Evolutionary conservation across 92 coral and sea anemone species (phyloP).

Genomic region (Zoanthus solanderi): DNA sequence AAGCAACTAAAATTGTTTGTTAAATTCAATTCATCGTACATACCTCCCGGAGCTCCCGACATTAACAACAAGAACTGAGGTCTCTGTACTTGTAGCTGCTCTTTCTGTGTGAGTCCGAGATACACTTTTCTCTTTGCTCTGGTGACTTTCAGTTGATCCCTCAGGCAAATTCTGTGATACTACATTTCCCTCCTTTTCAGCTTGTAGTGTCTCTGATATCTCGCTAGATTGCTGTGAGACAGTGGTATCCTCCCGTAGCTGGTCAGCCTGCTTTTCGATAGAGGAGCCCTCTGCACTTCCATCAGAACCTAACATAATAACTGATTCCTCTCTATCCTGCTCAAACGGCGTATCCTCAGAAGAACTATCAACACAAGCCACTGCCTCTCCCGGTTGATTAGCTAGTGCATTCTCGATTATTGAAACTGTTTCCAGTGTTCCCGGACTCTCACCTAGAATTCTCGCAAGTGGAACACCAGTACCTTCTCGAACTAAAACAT

Average conservation of each 20-base stretch:
- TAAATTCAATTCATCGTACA: too few species aligned
- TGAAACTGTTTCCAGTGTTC: background rate
- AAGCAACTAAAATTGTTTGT: too few species aligned
- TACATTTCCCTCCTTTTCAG: background rate
- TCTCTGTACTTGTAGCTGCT: constrained; percentile 29
- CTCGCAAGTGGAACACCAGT: constrained; percentile 6
- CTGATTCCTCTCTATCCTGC: constrained; percentile 28
- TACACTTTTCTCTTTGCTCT: background rate
- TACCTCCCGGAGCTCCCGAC: constrained; percentile 31
- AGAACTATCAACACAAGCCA: constrained; percentile 35
- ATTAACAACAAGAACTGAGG: constrained; percentile 43
- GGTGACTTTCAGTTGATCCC: background rate
- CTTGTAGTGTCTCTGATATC: background rate
- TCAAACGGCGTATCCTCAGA: constrained; percentile 47
- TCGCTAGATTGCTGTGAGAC: background rate
- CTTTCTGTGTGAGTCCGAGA: background rate
- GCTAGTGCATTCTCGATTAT: constrained; percentile 51
- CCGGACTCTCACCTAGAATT: constrained; percentile 14
- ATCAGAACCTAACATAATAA: background rate
- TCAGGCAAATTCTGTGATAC: background rate
- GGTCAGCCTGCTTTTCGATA: background rate
- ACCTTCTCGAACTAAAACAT: constrained; percentile 5
- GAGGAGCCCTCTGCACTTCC: constrained; percentile 23
- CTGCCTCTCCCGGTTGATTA: constrained; percentile 56
- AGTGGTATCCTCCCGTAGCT: background rate